phyloP scores from a whole-genome alignment of 2,113 vertebrate species.

The Lamprotornis superbus region DNA sequence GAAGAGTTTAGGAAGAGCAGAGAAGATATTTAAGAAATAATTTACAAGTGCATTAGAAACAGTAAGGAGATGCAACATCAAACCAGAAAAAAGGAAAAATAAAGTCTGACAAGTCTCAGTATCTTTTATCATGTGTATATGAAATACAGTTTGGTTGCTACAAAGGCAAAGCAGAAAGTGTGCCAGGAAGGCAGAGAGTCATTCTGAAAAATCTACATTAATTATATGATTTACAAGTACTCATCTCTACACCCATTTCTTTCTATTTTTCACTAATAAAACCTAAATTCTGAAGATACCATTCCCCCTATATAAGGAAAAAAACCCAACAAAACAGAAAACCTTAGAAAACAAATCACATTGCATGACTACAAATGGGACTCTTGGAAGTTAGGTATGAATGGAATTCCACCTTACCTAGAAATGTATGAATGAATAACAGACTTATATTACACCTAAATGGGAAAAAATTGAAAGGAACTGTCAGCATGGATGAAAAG shows the following conservation, averaged over 20 bases:
- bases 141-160: neutral
- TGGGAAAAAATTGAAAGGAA: constrained; percentile 82
- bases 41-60: neutral
- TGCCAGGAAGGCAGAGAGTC: neutral
- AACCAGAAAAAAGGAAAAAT: neutral
- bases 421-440: constrained; percentile 90
- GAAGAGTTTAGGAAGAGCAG: neutral
- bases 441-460: constrained; percentile 98
- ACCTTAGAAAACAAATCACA: constrained; percentile 37
- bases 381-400: constrained; percentile 69
- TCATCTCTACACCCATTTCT: neutral
- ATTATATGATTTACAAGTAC: neutral
- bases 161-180: neutral
- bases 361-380: constrained; percentile 48
- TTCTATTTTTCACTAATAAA: neutral
- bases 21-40: neutral
- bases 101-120: neutral
- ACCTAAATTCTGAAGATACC: neutral
- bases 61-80: neutral
- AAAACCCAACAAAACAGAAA: neutral
- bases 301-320: neutral
- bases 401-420: constrained; percentile 94
- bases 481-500: constrained; percentile 78
- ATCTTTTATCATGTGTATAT: neutral
- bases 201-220: neutral